A percentile compares a stretch with the other conserved stretches of the same genome.
phyloP scores from a whole-genome alignment of 2,113 vertebrate species.

The Puntigrus tetrazona region DNA sequence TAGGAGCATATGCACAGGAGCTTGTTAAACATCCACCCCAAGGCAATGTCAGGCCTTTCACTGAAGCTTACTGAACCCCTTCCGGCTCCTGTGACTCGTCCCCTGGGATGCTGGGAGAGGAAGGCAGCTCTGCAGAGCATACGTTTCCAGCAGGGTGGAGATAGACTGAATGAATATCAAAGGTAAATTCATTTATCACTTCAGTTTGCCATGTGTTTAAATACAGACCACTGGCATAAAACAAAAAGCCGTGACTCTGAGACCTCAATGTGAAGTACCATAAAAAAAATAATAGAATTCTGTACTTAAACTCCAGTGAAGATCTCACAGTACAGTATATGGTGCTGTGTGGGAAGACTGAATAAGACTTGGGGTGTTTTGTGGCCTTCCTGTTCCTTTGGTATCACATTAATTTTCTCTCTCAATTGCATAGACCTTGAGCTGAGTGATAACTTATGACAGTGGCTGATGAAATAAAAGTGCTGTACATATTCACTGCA shows the following conservation, averaged over 20 bases:
- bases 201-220: not conserved
- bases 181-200: not conserved
- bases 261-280: not conserved
- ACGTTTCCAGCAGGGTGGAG: not conserved
- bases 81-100: slow-evolving; percentile 33
- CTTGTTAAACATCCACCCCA: slow-evolving; percentile 45
- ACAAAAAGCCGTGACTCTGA: not conserved
- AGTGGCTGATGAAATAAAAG: slow-evolving; percentile 36
- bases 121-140: slow-evolving; percentile 8
- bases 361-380: not conserved
- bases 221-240: not conserved
- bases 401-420: slow-evolving; percentile 31
- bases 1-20: slow-evolving; percentile 14
- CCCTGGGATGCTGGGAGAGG: slow-evolving; percentile 12
- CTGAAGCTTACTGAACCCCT: slow-evolving; percentile 35
- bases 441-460: slow-evolving; percentile 26
- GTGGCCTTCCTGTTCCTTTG: slow-evolving; percentile 3
- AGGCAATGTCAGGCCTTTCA: slow-evolving; percentile 33
- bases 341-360: slow-evolving; percentile 21
- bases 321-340: not conserved
- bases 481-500: slow-evolving; percentile 20
- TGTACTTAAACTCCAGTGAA: not conserved
- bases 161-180: slow-evolving; percentile 9
- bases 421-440: slow-evolving; percentile 38
- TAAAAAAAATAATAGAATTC: slow-evolving; percentile 1